Evolutionary conservation across 2,888 invertebrate genomes (phyloP).

Genomic region (Heteropelma amictum): DNA sequence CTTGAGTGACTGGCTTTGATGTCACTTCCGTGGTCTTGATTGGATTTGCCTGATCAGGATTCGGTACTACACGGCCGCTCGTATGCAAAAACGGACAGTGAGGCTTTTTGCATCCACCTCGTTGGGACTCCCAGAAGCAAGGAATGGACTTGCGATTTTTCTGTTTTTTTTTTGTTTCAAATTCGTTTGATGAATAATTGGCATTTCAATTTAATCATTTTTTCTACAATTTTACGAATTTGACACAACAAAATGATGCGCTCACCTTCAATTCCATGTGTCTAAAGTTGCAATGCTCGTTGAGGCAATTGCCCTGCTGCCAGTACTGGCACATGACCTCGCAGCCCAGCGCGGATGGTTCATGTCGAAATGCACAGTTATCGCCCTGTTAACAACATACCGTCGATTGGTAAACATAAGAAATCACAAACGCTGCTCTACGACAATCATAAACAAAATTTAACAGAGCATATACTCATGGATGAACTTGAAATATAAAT

Average conservation of each 20-base stretch:
- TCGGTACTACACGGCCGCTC: slow-evolving; percentile 60
- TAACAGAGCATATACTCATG: too few species aligned
- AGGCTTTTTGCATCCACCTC: slow-evolving; percentile 90
- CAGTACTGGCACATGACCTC: slow-evolving; percentile 90
- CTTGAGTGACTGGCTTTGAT: slow-evolving; percentile 70
- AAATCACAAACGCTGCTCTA: too few species aligned
- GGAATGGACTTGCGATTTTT: slow-evolving; percentile 90
- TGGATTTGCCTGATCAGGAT: slow-evolving; percentile 64
- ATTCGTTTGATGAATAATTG: neutral
- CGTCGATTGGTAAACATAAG: too few species aligned
- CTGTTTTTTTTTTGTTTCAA: slow-evolving; percentile 75
- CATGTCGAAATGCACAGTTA: slow-evolving; percentile 90
- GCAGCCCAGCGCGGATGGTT: slow-evolving; percentile 89
- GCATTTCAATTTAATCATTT: neutral
- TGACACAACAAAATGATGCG: slow-evolving; percentile 13
- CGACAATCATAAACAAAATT: too few species aligned
- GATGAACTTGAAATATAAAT: too few species aligned
- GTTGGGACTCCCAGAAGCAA: slow-evolving; percentile 93
- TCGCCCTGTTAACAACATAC: slow-evolving; percentile 82
- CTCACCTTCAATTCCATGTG: slow-evolving; percentile 91
- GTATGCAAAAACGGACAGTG: slow-evolving; percentile 91
- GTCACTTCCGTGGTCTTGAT: slow-evolving; percentile 66
- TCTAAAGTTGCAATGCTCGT: slow-evolving; percentile 88
- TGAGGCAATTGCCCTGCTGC: slow-evolving; percentile 89
- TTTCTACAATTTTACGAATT: neutral